phyloP scores from a whole-genome alignment of 2,797 vertebrate species.

The Macropodus opercularis region DNA sequence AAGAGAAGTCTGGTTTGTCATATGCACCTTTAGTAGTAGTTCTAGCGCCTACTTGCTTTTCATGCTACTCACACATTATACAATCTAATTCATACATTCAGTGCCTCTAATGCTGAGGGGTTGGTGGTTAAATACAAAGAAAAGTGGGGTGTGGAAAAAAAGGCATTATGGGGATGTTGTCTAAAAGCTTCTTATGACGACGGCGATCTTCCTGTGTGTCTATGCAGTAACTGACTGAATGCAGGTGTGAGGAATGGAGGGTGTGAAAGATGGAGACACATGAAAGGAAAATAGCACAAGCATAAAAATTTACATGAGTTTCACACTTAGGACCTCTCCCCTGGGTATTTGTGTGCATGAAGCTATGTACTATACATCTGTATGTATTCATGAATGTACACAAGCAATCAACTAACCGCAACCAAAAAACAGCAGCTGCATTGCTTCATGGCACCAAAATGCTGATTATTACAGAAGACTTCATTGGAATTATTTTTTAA shows the following conservation, averaged over 20 bases:
- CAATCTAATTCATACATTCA: no score
- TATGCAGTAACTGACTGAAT: not conserved
- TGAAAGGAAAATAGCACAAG: slow-evolving; percentile 1
- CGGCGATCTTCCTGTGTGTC: slow-evolving; percentile 9
- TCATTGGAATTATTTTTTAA: not conserved
- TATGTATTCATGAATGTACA: slow-evolving; percentile 7
- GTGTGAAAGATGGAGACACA: slow-evolving; percentile 38
- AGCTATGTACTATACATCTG: not conserved
- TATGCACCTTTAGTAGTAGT: no score
- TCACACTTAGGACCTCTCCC: not conserved
- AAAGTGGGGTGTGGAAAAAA: no score
- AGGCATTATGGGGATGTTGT: no score
- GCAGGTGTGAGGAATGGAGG: slow-evolving; percentile 14
- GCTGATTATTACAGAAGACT: not conserved
- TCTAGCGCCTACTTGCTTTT: no score
- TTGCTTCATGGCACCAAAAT: not conserved
- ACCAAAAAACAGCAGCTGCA: not conserved
- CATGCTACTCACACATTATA: no score
- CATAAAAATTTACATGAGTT: not conserved
- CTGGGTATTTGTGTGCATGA: not conserved
- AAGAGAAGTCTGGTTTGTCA: no score
- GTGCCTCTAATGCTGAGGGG: no score
- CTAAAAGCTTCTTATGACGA: not conserved
- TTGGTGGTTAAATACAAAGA: no score
- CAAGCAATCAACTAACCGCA: no score